Evolutionary conservation across 30 jellyfish, hydroid and myxozoan species (phyloP).

Genomic region (Turritopsis dohrnii): DNA sequence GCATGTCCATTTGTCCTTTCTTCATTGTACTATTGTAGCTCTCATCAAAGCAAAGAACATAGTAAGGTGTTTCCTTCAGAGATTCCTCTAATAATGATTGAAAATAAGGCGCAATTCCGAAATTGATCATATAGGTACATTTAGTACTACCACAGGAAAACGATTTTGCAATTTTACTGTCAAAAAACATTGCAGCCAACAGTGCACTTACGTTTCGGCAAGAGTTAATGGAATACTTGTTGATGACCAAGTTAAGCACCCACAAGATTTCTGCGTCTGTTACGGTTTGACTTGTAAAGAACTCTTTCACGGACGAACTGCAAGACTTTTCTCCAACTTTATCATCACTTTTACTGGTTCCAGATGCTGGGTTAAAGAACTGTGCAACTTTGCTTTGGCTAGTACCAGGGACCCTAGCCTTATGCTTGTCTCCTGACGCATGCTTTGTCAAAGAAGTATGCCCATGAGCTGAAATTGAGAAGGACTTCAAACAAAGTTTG

Average conservation of each 20-base stretch:
- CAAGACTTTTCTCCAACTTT: neutral
- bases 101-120: constrained; percentile 1
- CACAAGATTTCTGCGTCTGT: neutral
- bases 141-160: neutral
- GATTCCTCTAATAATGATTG: neutral
- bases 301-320: accelerated
- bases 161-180: neutral
- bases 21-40: neutral
- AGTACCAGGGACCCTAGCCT: neutral
- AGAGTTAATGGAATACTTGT: neutral
- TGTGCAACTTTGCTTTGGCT: neutral
- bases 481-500: neutral
- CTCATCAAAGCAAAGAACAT: neutral
- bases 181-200: neutral
- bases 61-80: neutral
- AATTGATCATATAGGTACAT: neutral
- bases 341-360: neutral
- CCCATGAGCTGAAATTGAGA: neutral
- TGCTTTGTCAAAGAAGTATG: neutral
- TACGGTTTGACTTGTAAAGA: neutral
- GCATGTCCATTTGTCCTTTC: constrained; percentile 6
- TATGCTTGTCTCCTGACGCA: constrained; percentile 20
- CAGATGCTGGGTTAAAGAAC: neutral
- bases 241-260: neutral
- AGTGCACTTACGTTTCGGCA: neutral